Conservation (phyloP, 2,113 vertebrate species). For the Dasyurus viverrinus region DNA sequence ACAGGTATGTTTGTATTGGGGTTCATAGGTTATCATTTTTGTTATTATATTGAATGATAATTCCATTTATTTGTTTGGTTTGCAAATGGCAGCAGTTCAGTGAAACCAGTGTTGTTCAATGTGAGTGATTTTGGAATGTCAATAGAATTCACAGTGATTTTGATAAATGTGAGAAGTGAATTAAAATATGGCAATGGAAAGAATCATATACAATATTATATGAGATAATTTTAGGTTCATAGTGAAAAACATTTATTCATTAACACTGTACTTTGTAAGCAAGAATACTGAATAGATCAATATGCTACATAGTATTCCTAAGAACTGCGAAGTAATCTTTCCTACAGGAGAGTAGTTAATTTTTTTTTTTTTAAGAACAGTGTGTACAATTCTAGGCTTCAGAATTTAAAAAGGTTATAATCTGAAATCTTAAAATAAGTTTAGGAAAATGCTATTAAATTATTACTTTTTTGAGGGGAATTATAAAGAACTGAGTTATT, state of each 20-base stretch:
- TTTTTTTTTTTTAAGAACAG: slow-evolving; percentile 16
- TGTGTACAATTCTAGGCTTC: slow-evolving; percentile 49
- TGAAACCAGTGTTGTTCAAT: not conserved
- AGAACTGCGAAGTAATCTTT: slow-evolving; percentile 47
- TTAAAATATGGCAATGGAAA: slow-evolving; percentile 40
- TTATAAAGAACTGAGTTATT: slow-evolving; percentile 43
- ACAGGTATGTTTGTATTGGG: not conserved
- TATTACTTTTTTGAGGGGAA: slow-evolving; percentile 6
- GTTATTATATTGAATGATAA: not conserved
- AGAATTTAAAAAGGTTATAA: slow-evolving; percentile 35
- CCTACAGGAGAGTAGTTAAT: not conserved
- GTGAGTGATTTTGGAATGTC: slow-evolving; percentile 40
- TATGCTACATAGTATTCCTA: slow-evolving; percentile 16
- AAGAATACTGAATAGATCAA: slow-evolving; percentile 30
- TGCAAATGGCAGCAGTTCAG: not conserved
- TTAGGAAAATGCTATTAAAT: not conserved
- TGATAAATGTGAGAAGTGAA: slow-evolving; percentile 10
- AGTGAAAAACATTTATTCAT: slow-evolving; percentile 26
- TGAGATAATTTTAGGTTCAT: not conserved
- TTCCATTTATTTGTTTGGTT: slow-evolving; percentile 5
- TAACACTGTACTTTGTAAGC: slow-evolving; percentile 54
- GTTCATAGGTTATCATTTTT: not conserved
- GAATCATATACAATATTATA: not conserved
- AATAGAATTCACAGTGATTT: slow-evolving; percentile 42
- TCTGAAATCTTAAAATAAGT: not conserved